Base-by-base conservation (phyloP, 2,113 vertebrate species). In the Alectura lathami region DNA sequence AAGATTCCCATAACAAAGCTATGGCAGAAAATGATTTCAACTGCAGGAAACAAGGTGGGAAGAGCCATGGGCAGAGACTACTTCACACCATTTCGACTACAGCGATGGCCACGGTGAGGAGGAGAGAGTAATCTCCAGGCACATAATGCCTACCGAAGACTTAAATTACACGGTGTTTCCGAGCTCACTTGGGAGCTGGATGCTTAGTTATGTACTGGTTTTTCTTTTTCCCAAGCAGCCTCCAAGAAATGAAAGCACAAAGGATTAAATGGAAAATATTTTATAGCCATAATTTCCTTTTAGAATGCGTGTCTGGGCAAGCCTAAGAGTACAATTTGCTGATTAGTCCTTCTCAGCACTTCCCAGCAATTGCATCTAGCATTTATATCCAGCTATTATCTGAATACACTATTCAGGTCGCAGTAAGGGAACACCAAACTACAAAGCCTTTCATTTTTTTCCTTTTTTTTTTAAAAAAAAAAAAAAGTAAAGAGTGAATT, bases 301-400 rank as follows among this genome's bases (percentile, higher is more conserved):
- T 11, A 91, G 60, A 86, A 90, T 27, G 36, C 56, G n/a, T 47
- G 86, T 67, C 88, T 90, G 60, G 86, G 67, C 90, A 93, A 90
- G 76, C 56, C 83, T 63, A 26, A 81, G 68, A 90, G 76, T 83
- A 83, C 86, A 83, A 90, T 94, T 88, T 95, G 76, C 43, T 93
- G 72, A 91, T 94, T 90, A 90, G 68, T 63, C 21, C 9, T 88
- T 88, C 92, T 93, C 86, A 90, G 83, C 42, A 74, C 82, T 94
- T 90, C 54, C 70, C 60, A 82, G 45, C 72, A 91, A 92, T 87
- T 93, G 87, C 59, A 86, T 63, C 64, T 34, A 84, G 73, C 34
- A 75, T 64, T 95, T 94, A 34, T 72, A 94, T 54, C 59, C 78
- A 95, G 74, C 45, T 54, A 92, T 87, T 67, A 87, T 87, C 57